Evolutionary conservation across 2,888 invertebrate species (phyloP), one percentile per base, ranked within the genome.

Genomic region (Biston stratarius): DNA sequence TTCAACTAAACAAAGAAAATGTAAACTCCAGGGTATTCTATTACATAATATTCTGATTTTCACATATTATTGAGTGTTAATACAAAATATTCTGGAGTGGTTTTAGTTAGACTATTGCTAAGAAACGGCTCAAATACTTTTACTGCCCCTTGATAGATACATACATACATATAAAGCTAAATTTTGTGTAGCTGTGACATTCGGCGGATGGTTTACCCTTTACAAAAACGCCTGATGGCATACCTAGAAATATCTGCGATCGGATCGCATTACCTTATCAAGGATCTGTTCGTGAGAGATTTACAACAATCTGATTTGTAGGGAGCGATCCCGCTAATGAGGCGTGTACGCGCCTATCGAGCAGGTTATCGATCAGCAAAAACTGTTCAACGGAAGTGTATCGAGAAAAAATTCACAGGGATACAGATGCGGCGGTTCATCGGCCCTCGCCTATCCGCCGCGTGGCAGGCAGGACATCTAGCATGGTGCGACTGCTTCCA

Each of bases 291-390:
- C 57, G 56, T 51, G 58, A 44, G 64, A 64, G 72, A 84, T 82
- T 80, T 75, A 80, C 78, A 79, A 78, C 79, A 83, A 85, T 84
- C 84, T 78, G 78, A 74, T 74, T 78, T 73, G 51, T 61, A 75
- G 76, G 75, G 80, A 85, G 78, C 81, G 86, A 90, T 87, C 87
- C 83, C 79, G 85, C 87, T 91, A 93, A 92, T 91, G 91, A 92
- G 85, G 81, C 90, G 89, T 89, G 86, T 89, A 91, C 87, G 88
- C 82, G 86, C 84, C 87, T 86, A 89, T 89, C 88, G 78, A 85
- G 81, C 89, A 84, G 89, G 89, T 89, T 92, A 90, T 89, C 87
- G 91, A 85, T 84, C 82, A 84, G 86, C 82, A 93, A 93, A 92
- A 92, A 92, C 85, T 71, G 74, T 84, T 78, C 85, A 85, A 88